Conservation (phyloP, 2,113 vertebrate species). For the Pao palembangensis region DNA sequence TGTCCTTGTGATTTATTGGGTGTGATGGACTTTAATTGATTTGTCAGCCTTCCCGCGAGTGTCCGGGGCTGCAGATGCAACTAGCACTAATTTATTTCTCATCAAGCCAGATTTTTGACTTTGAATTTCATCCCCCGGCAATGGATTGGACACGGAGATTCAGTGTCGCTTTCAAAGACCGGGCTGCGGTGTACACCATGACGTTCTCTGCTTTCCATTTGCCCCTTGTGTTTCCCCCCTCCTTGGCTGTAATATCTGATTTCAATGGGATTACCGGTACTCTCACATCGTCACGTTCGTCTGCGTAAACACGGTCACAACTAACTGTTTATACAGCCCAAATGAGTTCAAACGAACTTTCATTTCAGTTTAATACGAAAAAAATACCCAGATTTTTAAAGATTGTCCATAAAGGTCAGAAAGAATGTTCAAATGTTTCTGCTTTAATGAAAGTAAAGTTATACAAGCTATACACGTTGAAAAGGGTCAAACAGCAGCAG, state of each 20-base stretch:
- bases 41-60: conserved; percentile 37
- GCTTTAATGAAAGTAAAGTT: no score
- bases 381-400: no score
- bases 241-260: conserved; percentile 52
- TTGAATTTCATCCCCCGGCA: conserved; percentile 67
- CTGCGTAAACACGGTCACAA: conserved; percentile 5
- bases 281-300: conserved; percentile 54
- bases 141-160: conserved; percentile 75
- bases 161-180: conserved; percentile 62
- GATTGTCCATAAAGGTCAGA: no score
- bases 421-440: no score
- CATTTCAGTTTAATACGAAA: no score
- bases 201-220: conserved; percentile 65
- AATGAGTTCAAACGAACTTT: no score
- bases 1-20: conserved; percentile 6
- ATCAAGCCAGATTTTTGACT: conserved; percentile 66
- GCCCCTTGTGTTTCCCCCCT: not conserved
- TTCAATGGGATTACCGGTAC: conserved; percentile 55
- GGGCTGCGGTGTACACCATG: conserved; percentile 54
- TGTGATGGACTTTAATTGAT: conserved; percentile 32
- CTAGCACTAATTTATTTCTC: conserved; percentile 63
- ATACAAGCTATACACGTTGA: no score
- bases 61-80: conserved; percentile 51
- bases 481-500: no score
- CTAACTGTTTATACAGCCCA: no score